Base-by-base conservation (phyloP, 2,888 invertebrate species). In the Erebia palarica region DNA sequence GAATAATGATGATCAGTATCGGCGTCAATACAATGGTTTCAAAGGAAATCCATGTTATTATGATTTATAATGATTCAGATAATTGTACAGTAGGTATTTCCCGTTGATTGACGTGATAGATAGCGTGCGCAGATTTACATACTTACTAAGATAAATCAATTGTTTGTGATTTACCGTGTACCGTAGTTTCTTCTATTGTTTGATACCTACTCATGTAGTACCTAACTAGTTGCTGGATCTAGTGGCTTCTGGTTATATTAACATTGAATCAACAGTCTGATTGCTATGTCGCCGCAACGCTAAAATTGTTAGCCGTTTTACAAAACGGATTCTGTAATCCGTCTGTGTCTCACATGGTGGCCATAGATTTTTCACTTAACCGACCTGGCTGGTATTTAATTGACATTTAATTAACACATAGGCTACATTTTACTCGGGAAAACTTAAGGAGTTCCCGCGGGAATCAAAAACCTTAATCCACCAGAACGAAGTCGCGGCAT, bases 111-210 rank as follows among this genome's bases (percentile, higher is more conserved):
- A 70, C 71, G 70, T 65, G 68, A 63, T 36, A 71, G 68, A 68
- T 60, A 64, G 49, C 51, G 63, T 63, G 51, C 27, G 7, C 53
- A 64, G 59, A 68, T 44, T 66, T 16, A 57, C 57, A 44, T 74
- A 65, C 66, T 66, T 71, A 72, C 71, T 71, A 63, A 58, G 59
- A 73, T 66, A 60, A 64, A 63, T 49, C 63, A 69, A 64, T 13
- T 53, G 58, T 66, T 66, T 57, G 18, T 69, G 49, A 69, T 66
- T 59, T 66, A 66, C 66, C n/a, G 47, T 42, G 16, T 63, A 13
- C 27, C 27, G 5, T 55, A 3, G 53, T 65, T 65, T 53, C 16
- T 55, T 16, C 36, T 55, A 65, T 65, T 65, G 65, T 65, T 63
- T 49, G 60, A 44, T 11, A 69, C 16, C 8, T 16, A 27, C 9